A percentile compares a stretch with the other conserved stretches of the same genome.
phyloP scores from a whole-genome alignment of 2,888 invertebrate genomes.

The Acleris cristana region DNA sequence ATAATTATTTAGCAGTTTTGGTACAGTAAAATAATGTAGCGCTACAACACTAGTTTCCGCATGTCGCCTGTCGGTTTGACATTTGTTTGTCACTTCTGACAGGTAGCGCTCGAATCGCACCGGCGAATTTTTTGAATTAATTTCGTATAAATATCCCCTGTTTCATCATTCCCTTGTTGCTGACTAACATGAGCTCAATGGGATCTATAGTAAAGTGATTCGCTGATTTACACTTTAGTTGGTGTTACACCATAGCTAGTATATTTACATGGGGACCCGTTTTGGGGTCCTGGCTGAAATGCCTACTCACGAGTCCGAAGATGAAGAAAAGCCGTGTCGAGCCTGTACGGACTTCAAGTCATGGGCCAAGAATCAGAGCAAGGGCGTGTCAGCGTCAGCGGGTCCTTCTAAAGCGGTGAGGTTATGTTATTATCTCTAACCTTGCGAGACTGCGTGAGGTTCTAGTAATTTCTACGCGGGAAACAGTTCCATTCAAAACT shows the following conservation, averaged over 20 bases:
- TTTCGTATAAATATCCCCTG: conserved; percentile 30
- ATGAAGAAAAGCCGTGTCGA: conserved; percentile 85
- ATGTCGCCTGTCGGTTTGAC: too few species aligned
- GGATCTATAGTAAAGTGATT: conserved; percentile 19
- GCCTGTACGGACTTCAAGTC: conserved; percentile 89
- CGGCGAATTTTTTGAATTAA: conserved; percentile 39
- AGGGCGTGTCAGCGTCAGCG: conserved; percentile 46
- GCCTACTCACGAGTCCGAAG: conserved; percentile 64
- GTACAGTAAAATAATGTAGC: too few species aligned
- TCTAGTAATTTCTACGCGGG: conserved; percentile 18
- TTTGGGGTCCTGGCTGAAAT: conserved; percentile 49
- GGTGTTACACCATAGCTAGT: conserved; percentile 54
- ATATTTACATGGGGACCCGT: conserved; percentile 48
- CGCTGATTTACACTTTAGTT: conserved; percentile 4
- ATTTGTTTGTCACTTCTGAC: conserved; percentile 16
- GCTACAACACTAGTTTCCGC: too few species aligned
- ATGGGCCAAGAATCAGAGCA: conserved; percentile 87
- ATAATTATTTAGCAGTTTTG: too few species aligned
- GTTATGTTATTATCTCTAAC: conserved; percentile 49
- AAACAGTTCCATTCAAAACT: not conserved
- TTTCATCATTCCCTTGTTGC: conserved; percentile 9
- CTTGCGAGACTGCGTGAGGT: conserved; percentile 6
- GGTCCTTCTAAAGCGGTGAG: conserved; percentile 57
- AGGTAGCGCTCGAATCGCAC: conserved; percentile 4
- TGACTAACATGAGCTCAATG: conserved; percentile 10